Evolutionary conservation across 2,888 invertebrate species (phyloP).

Genomic region (Lumbricus terrestris): DNA sequence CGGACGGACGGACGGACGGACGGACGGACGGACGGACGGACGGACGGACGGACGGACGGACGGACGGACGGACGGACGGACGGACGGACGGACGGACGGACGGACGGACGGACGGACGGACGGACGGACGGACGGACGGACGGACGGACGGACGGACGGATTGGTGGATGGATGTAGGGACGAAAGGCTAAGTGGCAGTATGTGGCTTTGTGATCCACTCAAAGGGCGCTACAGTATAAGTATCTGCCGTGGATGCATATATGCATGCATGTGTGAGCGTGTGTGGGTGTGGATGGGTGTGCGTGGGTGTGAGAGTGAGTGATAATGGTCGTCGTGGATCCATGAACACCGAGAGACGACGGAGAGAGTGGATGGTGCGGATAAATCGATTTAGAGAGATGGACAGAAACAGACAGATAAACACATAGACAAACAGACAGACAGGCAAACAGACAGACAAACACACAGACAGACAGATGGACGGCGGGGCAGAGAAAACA

Average conservation of each 20-base stretch:
- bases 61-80: too few species aligned
- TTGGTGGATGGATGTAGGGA: too few species aligned
- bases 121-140: too few species aligned
- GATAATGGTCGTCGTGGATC: neutral
- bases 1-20: too few species aligned
- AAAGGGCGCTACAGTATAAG: neutral
- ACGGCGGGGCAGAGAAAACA: neutral
- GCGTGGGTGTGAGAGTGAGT: neutral
- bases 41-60: too few species aligned
- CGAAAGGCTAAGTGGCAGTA: neutral
- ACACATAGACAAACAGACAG: neutral
- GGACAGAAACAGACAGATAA: neutral
- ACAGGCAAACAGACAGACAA: neutral
- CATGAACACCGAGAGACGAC: neutral
- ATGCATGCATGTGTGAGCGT: neutral
- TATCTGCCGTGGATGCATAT: neutral
- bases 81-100: too few species aligned
- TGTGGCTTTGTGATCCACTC: neutral
- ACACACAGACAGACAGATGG: neutral
- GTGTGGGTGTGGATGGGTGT: neutral
- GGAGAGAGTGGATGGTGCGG: neutral
- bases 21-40: too few species aligned
- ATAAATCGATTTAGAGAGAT: neutral
- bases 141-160: too few species aligned
- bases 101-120: too few species aligned